Evolutionary conservation across 2,888 invertebrate species (phyloP).

Genomic region (Acleris emargana): DNA sequence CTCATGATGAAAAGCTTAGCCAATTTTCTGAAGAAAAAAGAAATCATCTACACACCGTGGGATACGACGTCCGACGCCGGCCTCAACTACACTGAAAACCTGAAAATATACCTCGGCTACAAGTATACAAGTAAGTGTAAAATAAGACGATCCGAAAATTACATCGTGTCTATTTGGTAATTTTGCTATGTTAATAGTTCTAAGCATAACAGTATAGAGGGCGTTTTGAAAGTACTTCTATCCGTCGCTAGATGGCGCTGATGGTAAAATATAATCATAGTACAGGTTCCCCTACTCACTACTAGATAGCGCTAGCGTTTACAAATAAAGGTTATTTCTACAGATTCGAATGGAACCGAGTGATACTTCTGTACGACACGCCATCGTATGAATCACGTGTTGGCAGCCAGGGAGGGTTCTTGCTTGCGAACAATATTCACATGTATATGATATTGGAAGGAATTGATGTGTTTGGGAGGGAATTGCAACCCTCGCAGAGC

Average conservation of each 20-base stretch:
- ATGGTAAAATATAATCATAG: background rate
- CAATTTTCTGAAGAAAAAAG: slow-evolving; percentile 78
- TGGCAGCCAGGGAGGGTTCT: slow-evolving; percentile 89
- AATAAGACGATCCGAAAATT: background rate
- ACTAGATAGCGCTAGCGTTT: slow-evolving; percentile 54
- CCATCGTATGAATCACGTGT: slow-evolving; percentile 86
- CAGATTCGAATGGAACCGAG: slow-evolving; percentile 89
- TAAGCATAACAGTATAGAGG: slow-evolving; percentile 37
- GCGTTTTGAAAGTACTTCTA: slow-evolving; percentile 37
- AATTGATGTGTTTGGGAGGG: slow-evolving; percentile 60
- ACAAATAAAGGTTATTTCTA: slow-evolving; percentile 42
- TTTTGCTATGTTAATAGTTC: slow-evolving; percentile 10
- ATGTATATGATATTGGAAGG: slow-evolving; percentile 75
- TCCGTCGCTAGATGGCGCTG: slow-evolving; percentile 24
- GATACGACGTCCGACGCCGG: slow-evolving; percentile 84
- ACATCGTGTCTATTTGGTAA: slow-evolving; percentile 1
- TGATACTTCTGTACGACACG: slow-evolving; percentile 90
- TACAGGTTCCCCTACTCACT: slow-evolving; percentile 42
- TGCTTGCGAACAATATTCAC: slow-evolving; percentile 90
- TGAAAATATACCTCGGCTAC: slow-evolving; percentile 86
- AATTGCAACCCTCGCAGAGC: slow-evolving; percentile 63
- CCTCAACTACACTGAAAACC: slow-evolving; percentile 83
- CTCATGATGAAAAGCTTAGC: slow-evolving; percentile 89
- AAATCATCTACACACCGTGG: slow-evolving; percentile 81
- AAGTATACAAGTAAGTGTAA: slow-evolving; percentile 88